phyloP scores from a whole-genome alignment of 2,113 vertebrate genomes.

The Elachura formosa region DNA sequence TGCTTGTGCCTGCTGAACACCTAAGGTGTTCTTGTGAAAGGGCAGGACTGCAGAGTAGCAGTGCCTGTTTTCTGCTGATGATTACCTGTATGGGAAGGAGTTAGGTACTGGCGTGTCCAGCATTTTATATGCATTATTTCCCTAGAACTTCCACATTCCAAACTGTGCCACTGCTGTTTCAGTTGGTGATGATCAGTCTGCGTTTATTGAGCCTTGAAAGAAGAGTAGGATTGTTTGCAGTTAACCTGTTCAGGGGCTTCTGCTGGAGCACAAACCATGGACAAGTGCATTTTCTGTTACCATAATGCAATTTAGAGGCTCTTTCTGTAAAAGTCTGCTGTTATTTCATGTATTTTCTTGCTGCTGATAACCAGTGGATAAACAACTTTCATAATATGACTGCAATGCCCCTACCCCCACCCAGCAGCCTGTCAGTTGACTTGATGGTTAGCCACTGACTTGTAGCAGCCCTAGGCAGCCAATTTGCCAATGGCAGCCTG shows the following conservation, averaged over 20 bases:
- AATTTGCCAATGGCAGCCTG: neutral
- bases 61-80: neutral
- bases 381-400: constrained; percentile 48
- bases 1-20: neutral
- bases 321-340: constrained; percentile 23
- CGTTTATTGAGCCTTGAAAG: neutral
- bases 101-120: neutral
- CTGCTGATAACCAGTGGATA: constrained; percentile 56
- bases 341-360: constrained; percentile 1
- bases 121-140: neutral
- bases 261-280: neutral
- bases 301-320: neutral
- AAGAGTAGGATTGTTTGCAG: neutral
- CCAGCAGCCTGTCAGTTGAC: constrained; percentile 29
- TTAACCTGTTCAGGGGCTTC: neutral
- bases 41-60: neutral
- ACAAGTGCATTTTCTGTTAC: neutral
- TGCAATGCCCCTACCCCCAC: neutral
- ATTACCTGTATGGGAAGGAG: neutral
- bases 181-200: neutral
- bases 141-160: neutral
- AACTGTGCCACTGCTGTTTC: neutral
- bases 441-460: constrained; percentile 38
- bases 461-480: neutral
- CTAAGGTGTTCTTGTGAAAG: neutral